Percentiles rank a stretch among this genome's conserved stretches.
Conservation (phyloP, 2,888 invertebrate genomes). For the Athetis lepigone region DNA sequence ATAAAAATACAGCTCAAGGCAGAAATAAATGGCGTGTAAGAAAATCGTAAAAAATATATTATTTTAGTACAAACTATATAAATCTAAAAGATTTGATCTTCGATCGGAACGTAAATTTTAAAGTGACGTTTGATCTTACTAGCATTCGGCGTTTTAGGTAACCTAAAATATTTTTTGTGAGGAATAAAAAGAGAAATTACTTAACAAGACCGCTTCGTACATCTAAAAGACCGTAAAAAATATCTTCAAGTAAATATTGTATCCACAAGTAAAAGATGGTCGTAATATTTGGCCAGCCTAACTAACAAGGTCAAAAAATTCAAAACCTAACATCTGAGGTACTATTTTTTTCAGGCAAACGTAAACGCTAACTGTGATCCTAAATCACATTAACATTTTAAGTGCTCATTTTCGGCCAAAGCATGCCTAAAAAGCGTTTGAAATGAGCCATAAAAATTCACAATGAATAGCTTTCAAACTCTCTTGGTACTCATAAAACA, state of each 20-base stretch:
- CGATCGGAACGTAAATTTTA: constrained; percentile 27
- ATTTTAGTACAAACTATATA: constrained; percentile 6
- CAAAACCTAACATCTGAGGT: constrained; percentile 24
- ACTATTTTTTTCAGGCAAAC: constrained; percentile 34
- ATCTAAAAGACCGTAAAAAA: background rate
- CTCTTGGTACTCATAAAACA: constrained; percentile 64
- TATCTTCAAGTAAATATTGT: background rate
- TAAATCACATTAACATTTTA: constrained; percentile 53
- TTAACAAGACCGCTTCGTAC: background rate
- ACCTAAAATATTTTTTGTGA: background rate
- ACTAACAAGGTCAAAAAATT: too few species aligned
- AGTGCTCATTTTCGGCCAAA: constrained; percentile 35
- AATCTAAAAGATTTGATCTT: constrained; percentile 29
- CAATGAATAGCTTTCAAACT: constrained; percentile 61
- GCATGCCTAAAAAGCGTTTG: constrained; percentile 43
- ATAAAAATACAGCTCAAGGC: constrained; percentile 4
- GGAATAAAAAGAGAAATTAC: constrained; percentile 1
- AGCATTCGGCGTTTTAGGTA: constrained; percentile 16
- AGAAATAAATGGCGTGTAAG: constrained; percentile 22
- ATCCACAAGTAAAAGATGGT: background rate
- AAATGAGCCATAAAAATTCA: constrained; percentile 66
- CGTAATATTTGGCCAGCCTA: background rate
- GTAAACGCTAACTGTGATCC: constrained; percentile 31
- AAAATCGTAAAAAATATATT: constrained; percentile 41
- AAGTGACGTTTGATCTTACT: constrained; percentile 32